These are phyloP conservation scores for Brachyhypopomus occidentalis DNA, from an alignment of 2,113 vertebrate species.

Conservation along the genomic window DNA sequence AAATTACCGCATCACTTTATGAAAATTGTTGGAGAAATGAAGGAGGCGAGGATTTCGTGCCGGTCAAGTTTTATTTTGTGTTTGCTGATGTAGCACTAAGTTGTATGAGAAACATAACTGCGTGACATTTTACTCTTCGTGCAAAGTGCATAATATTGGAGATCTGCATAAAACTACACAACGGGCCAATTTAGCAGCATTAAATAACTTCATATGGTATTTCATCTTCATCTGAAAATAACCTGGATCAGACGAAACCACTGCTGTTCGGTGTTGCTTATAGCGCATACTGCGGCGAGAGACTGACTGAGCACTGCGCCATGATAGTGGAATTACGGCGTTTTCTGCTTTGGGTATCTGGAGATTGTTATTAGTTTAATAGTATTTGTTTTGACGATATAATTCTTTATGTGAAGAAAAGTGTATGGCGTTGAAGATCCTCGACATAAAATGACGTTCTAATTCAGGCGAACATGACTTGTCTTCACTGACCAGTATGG, in stretches of 20 bases:
- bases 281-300: slow-evolving; percentile 50
- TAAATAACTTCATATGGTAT: background rate
- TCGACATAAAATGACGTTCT: background rate
- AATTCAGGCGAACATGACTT: background rate
- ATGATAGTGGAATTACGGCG: slow-evolving; percentile 26
- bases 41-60: too few species aligned
- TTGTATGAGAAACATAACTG: background rate
- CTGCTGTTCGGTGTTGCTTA: background rate
- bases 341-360: background rate
- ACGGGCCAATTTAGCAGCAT: background rate
- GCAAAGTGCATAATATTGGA: background rate
- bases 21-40: too few species aligned
- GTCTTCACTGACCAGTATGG: background rate
- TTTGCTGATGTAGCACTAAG: slow-evolving; percentile 12
- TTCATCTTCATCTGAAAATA: background rate
- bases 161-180: background rate
- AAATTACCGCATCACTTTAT: too few species aligned
- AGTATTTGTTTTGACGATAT: background rate
- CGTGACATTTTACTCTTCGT: background rate
- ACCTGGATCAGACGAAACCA: background rate
- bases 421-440: background rate
- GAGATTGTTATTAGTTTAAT: background rate
- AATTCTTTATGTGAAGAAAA: background rate
- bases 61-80: too few species aligned
- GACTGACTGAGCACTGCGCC: slow-evolving; percentile 50